Evolutionary conservation across 2,113 vertebrate genomes (phyloP).

Genomic region (Microcebus murinus): DNA sequence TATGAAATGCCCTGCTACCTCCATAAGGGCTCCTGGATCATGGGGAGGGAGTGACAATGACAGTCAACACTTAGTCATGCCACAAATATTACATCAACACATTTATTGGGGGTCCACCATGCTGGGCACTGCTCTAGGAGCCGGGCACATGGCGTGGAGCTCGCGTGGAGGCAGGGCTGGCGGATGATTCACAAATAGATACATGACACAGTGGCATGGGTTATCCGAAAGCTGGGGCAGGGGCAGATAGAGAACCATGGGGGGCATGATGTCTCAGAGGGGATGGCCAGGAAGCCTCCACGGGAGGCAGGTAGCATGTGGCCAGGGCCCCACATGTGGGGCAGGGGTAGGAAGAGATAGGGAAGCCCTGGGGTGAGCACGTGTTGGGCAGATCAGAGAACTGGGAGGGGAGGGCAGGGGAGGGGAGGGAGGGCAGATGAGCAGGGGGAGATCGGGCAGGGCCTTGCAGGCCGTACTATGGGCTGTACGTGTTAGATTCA

Average conservation of each 20-base stretch:
- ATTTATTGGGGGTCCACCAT: accelerated
- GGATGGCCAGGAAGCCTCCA: background rate
- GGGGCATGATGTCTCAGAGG: background rate
- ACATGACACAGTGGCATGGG: accelerated
- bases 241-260: background rate
- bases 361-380: background rate
- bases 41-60: too few species aligned
- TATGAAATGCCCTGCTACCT: too few species aligned
- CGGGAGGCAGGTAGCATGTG: background rate
- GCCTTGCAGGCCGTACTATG: background rate
- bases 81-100: background rate
- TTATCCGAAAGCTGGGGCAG: background rate
- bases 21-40: background rate
- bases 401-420: accelerated
- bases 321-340: background rate
- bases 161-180: background rate
- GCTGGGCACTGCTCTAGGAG: background rate
- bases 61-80: accelerated
- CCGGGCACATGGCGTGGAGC: background rate
- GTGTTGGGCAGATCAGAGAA: background rate
- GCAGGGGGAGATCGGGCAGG: background rate
- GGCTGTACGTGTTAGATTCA: background rate
- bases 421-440: too few species aligned
- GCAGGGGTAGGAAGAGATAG: accelerated
- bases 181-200: accelerated